Percentiles rank a stretch among this genome's conserved stretches.
phyloP scores from a whole-genome alignment of 2,888 invertebrate species.

The Acheta domesticus region DNA sequence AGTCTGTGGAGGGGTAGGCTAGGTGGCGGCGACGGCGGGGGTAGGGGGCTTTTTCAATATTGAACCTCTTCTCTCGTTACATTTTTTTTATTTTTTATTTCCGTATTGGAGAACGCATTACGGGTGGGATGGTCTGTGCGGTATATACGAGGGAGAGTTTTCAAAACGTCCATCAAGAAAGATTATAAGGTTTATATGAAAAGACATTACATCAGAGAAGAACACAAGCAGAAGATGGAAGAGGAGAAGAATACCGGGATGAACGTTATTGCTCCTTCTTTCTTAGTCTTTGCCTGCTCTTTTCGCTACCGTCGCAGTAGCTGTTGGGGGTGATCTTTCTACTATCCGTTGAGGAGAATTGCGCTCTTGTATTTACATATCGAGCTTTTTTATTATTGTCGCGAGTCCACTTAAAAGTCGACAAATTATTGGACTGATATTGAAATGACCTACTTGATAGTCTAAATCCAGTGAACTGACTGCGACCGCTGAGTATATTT shows the following conservation, averaged over 20 bases:
- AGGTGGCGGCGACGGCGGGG: background rate
- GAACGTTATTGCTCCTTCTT: conserved; percentile 7
- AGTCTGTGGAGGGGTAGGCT: background rate
- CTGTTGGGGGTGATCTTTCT: too few relatives aligned
- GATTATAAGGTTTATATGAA: conserved; percentile 35
- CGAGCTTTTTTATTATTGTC: too few relatives aligned
- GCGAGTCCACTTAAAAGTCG: too few relatives aligned
- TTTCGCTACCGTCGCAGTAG: background rate
- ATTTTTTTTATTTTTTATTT: conserved; percentile 28
- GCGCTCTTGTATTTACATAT: too few relatives aligned
- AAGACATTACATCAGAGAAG: conserved; percentile 34
- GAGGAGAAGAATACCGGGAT: background rate
- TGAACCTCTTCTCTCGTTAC: conserved; percentile 33
- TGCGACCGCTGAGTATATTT: too few relatives aligned
- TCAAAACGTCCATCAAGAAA: conserved; percentile 35
- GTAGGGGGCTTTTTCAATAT: conserved; percentile 29
- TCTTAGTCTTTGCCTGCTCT: background rate
- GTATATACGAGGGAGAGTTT: conserved; percentile 25
- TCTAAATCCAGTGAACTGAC: too few relatives aligned
- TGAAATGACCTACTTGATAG: too few relatives aligned
- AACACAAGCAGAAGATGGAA: background rate
- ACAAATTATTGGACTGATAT: too few relatives aligned
- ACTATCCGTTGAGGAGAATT: too few relatives aligned
- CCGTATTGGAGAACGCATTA: conserved; percentile 35
- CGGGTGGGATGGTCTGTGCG: conserved; percentile 28